phyloP scores from a whole-genome alignment of 2,113 vertebrate species.

The Neomonachus schauinslandi region DNA sequence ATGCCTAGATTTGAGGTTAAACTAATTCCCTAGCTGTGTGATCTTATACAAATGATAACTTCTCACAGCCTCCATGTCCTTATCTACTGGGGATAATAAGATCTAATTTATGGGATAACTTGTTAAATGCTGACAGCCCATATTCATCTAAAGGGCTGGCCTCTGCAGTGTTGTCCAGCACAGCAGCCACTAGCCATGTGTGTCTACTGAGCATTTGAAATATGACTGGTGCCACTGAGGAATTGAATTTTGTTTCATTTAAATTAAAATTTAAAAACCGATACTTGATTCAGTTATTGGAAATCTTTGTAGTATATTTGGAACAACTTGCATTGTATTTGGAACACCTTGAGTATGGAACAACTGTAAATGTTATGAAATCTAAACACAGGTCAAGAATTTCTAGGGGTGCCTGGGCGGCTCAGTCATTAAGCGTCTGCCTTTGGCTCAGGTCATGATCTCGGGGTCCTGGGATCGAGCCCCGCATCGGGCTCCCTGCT shows the following conservation, averaged over 20 bases:
- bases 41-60: not conserved
- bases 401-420: not conserved
- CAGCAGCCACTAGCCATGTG: not conserved
- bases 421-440: too few species aligned
- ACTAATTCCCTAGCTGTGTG: not conserved
- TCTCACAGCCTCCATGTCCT: not conserved
- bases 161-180: not conserved
- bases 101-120: constrained; percentile 8
- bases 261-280: constrained; percentile 34
- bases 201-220: constrained; percentile 21
- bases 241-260: constrained; percentile 45
- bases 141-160: not conserved
- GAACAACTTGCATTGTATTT: not conserved
- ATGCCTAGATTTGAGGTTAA: constrained; percentile 44
- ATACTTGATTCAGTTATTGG: constrained; percentile 33
- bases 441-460: too few species aligned
- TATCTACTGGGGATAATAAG: not conserved
- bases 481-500: too few species aligned
- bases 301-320: constrained; percentile 51
- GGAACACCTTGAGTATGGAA: not conserved
- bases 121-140: constrained; percentile 18
- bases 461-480: too few species aligned
- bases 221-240: not conserved
- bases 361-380: constrained; percentile 28
- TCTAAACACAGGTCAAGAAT: constrained; percentile 18